phyloP scores from a whole-genome alignment of 2,888 invertebrate species.

The Patella depressa region DNA sequence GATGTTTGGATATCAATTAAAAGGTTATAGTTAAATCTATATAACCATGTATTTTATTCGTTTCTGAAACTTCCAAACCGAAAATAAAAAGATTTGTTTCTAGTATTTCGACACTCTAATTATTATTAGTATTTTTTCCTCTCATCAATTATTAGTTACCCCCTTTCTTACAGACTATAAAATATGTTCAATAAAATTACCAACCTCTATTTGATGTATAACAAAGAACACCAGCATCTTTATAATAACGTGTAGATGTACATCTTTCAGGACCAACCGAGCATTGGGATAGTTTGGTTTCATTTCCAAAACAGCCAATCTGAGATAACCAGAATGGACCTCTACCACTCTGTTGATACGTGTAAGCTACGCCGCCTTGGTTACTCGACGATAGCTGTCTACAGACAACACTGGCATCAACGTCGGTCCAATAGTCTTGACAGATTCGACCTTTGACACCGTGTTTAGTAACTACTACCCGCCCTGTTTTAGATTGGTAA shows the following conservation, averaged over 20 bases:
- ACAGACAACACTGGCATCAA: slow-evolving; percentile 23
- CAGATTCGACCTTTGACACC: slow-evolving; percentile 75
- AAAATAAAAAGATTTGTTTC: no score
- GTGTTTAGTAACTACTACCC: slow-evolving; percentile 79
- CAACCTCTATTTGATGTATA: slow-evolving; percentile 28
- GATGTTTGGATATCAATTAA: no score
- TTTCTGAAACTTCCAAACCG: no score
- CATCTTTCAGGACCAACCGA: slow-evolving; percentile 47
- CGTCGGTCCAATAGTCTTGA: background rate
- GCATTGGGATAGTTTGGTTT: slow-evolving; percentile 14
- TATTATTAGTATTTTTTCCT: no score
- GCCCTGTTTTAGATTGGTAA: slow-evolving; percentile 45
- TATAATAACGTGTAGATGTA: slow-evolving; percentile 47
- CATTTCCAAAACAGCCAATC: slow-evolving; percentile 19
- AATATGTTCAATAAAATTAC: background rate
- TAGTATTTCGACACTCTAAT: no score
- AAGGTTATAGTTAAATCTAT: no score
- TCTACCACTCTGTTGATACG: background rate
- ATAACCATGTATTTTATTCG: no score
- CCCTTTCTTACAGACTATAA: no score
- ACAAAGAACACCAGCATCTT: slow-evolving; percentile 51
- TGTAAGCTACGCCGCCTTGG: slow-evolving; percentile 1
- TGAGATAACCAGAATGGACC: slow-evolving; percentile 10
- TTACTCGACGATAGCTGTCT: background rate
- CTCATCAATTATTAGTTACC: no score